phyloP scores from a whole-genome alignment of 2,888 invertebrate species.

The Azorinus chamasolen region DNA sequence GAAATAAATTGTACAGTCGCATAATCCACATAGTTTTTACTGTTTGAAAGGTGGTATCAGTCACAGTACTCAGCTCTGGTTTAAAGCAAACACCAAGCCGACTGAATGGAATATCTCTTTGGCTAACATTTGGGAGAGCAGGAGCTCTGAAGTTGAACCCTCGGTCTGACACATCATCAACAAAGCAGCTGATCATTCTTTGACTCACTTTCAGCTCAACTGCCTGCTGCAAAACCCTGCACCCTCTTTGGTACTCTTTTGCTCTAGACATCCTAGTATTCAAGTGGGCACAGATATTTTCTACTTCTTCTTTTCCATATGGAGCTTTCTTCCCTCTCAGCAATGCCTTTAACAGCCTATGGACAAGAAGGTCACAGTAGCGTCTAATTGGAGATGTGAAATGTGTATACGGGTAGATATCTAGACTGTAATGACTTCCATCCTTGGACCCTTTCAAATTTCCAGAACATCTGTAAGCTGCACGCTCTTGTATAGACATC shows the following conservation, averaged over 20 bases:
- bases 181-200: conserved; percentile 51
- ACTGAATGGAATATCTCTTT: conserved; percentile 59
- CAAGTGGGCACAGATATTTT: conserved; percentile 61
- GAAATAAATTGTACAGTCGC: conserved; percentile 50
- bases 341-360: conserved; percentile 67
- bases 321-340: conserved; percentile 45
- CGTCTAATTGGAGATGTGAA: conserved; percentile 69
- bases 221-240: conserved; percentile 55
- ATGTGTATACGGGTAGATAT: conserved; percentile 64
- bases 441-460: conserved; percentile 38
- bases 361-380: conserved; percentile 61
- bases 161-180: conserved; percentile 60
- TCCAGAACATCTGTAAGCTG: conserved; percentile 62
- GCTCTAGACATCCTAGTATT: conserved; percentile 63
- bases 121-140: conserved; percentile 45
- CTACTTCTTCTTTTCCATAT: conserved; percentile 62
- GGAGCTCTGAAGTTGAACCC: conserved; percentile 62
- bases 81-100: conserved; percentile 60
- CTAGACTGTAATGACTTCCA: conserved; percentile 65
- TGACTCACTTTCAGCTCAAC: conserved; percentile 57
- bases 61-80: conserved; percentile 49
- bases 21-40: conserved; percentile 65
- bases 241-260: conserved; percentile 64
- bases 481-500: conserved; percentile 63
- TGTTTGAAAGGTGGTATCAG: conserved; percentile 20